phyloP scores from a whole-genome alignment of 2,797 vertebrate species.

The Rhincodon typus region DNA sequence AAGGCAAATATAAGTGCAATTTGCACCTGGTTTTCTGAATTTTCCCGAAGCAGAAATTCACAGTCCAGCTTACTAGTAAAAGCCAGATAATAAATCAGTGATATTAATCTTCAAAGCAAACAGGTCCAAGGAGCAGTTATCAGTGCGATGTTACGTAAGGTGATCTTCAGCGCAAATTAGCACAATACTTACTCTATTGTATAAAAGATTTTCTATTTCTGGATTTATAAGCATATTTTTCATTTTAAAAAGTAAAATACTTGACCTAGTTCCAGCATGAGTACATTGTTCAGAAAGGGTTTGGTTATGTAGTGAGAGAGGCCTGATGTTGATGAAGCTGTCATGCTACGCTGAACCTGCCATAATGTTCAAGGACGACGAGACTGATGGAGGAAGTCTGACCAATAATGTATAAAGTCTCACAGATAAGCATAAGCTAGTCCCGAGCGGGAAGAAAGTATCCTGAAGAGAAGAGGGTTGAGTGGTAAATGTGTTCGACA shows the following conservation, averaged over 20 bases:
- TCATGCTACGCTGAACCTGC: neutral
- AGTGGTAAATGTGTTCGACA: neutral
- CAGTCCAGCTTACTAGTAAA: neutral
- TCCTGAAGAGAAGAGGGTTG: neutral
- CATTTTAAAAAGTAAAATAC: neutral
- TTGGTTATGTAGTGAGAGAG: neutral
- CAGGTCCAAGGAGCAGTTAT: neutral
- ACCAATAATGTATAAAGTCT: neutral
- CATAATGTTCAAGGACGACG: neutral
- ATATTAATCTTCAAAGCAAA: neutral
- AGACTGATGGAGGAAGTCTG: constrained; percentile 8
- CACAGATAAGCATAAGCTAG: neutral
- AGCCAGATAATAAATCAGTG: neutral
- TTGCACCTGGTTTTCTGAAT: neutral
- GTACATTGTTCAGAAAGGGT: neutral
- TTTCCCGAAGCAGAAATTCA: neutral
- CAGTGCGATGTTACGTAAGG: neutral
- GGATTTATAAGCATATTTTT: neutral
- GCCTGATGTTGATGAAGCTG: neutral
- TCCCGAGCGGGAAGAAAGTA: neutral
- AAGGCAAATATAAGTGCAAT: neutral
- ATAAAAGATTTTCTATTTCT: neutral
- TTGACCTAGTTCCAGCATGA: neutral
- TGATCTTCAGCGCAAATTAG: neutral
- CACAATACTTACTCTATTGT: neutral